Percentiles rank a stretch among this genome's conserved stretches.
These are phyloP conservation scores for Drosophila gaucha DNA, from an alignment of 2,888 invertebrate species.

Conservation along the genomic window DNA sequence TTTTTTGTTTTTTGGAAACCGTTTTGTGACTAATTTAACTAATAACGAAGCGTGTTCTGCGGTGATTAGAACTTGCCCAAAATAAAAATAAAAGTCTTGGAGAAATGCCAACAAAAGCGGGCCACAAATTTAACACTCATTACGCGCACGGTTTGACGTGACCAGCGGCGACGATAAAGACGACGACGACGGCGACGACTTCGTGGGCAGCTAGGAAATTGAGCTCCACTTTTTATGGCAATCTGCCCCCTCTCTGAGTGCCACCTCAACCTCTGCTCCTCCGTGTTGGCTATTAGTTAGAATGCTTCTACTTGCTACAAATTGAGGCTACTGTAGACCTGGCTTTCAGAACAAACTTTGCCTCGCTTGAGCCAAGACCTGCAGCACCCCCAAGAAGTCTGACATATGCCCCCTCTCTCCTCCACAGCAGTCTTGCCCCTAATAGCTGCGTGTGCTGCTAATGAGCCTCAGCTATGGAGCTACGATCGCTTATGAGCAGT, in stretches of 20 bases:
- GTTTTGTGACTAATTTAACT: slow-evolving; percentile 78
- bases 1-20: slow-evolving; percentile 53
- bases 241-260: slow-evolving; percentile 6
- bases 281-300: slow-evolving; percentile 64
- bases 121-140: slow-evolving; percentile 76
- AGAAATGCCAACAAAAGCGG: slow-evolving; percentile 57
- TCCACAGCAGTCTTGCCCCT: slow-evolving; percentile 9
- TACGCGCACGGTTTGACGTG: slow-evolving; percentile 77
- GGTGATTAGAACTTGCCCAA: slow-evolving; percentile 76
- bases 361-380: slow-evolving; percentile 15
- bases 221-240: slow-evolving; percentile 61
- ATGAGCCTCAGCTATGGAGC: slow-evolving; percentile 66
- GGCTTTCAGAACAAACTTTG: slow-evolving; percentile 16
- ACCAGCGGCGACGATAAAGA: slow-evolving; percentile 56
- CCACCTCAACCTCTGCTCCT: slow-evolving; percentile 2
- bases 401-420: neutral
- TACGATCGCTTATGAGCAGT: slow-evolving; percentile 53
- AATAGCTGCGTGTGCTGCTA: slow-evolving; percentile 63
- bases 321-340: slow-evolving; percentile 49
- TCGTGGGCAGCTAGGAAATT: slow-evolving; percentile 78
- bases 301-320: slow-evolving; percentile 55
- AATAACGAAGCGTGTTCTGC: slow-evolving; percentile 72
- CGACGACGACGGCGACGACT: slow-evolving; percentile 24
- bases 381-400: slow-evolving; percentile 10
- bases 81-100: slow-evolving; percentile 32